These are phyloP conservation scores for Vulpes ferrilata DNA, from an alignment of 2,113 vertebrate genomes.

Conservation along the genomic window DNA sequence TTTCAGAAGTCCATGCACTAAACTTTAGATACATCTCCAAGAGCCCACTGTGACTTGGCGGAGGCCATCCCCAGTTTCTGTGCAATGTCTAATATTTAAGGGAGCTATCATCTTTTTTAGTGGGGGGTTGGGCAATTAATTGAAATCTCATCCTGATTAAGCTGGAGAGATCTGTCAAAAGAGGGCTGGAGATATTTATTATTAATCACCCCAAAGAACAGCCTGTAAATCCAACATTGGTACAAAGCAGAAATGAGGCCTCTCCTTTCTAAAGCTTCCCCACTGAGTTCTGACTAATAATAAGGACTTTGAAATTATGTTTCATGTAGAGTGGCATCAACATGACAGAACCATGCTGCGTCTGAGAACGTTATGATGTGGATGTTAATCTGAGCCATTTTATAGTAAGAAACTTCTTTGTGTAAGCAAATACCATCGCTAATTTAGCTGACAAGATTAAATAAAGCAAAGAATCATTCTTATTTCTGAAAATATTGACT, in stretches of 20 bases:
- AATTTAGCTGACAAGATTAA: not conserved
- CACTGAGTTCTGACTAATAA: constrained; percentile 23
- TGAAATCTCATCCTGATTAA: constrained; percentile 39
- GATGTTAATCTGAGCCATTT: constrained; percentile 19
- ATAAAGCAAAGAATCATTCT: not conserved
- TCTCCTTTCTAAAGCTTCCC: not conserved
- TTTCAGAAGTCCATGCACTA: not conserved
- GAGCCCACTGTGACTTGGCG: not conserved
- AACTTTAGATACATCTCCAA: not conserved
- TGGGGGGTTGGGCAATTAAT: not conserved
- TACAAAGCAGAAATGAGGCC: not conserved
- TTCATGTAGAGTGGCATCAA: not conserved
- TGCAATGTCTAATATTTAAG: not conserved
- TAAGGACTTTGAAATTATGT: constrained; percentile 54
- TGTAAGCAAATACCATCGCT: not conserved
- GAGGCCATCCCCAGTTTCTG: not conserved
- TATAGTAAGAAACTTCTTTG: not conserved
- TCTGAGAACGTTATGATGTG: constrained; percentile 3
- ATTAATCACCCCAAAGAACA: not conserved
- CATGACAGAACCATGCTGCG: not conserved
- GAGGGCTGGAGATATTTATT: not conserved
- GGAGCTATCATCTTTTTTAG: not conserved
- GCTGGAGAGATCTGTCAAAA: not conserved
- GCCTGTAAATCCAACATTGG: not conserved
- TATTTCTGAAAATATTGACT: not conserved